Conservation (phyloP, 1,140 invertebrate species). For the Trichonephila inaurata region DNA sequence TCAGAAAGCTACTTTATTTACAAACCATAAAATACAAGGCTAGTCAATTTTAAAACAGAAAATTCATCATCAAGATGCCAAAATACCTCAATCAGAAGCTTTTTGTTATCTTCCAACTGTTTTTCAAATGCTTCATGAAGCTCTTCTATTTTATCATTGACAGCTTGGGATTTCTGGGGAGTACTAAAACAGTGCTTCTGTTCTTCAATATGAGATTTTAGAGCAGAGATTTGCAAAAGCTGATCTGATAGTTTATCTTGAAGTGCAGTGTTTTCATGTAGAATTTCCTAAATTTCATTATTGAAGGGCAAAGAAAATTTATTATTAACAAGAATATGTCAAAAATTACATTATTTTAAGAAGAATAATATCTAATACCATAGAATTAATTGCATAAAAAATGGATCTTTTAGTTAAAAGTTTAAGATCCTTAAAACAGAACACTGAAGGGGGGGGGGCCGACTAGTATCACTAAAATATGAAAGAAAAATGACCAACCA, state of each 20-base stretch:
- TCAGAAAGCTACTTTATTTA: neutral
- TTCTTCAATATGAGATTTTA: conserved; percentile 71
- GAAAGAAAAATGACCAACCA: too few relatives aligned
- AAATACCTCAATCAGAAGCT: conserved; percentile 10
- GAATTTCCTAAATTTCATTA: conserved; percentile 52
- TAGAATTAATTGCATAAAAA: too few relatives aligned
- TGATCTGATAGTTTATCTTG: conserved; percentile 71
- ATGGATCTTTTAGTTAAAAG: too few relatives aligned
- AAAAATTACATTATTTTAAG: too few relatives aligned
- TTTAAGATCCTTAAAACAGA: too few relatives aligned
- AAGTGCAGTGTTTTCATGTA: conserved; percentile 54
- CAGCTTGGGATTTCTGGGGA: conserved; percentile 13
- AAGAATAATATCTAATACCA: too few relatives aligned
- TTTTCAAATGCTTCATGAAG: conserved; percentile 58
- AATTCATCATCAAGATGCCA: neutral
- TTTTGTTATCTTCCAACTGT: conserved; percentile 56
- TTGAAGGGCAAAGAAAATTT: too few relatives aligned
- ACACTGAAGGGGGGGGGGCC: too few relatives aligned
- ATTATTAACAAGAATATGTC: too few relatives aligned
- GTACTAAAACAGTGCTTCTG: conserved; percentile 56
- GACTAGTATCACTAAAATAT: too few relatives aligned
- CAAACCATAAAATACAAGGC: too few relatives aligned
- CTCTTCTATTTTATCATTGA: conserved; percentile 20
- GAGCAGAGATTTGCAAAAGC: conserved; percentile 60
- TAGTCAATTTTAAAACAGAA: too few relatives aligned